phyloP scores from a whole-genome alignment of 2,113 vertebrate genomes.

The Chloropsis hardwickii region DNA sequence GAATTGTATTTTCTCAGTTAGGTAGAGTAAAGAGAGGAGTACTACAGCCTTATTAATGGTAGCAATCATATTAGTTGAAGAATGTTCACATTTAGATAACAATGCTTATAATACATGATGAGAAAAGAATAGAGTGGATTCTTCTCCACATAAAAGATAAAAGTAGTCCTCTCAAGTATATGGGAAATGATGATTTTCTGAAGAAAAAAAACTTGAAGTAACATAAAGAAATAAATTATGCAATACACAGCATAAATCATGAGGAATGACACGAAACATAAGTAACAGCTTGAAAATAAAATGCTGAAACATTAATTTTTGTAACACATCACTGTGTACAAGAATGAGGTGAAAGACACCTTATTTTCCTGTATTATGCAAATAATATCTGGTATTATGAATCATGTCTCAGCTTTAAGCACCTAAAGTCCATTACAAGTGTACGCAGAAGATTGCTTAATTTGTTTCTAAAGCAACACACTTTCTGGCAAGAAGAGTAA shows the following conservation, averaged over 20 bases:
- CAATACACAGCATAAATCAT: neutral
- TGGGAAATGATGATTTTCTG: accelerated
- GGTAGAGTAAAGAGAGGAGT: neutral
- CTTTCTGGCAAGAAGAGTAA: neutral
- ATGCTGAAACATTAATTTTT: neutral
- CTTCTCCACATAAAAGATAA: neutral
- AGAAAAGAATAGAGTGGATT: neutral
- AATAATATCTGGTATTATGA: neutral
- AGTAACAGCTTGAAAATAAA: neutral
- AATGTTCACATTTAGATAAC: neutral
- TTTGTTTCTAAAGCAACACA: neutral
- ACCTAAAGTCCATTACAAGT: neutral
- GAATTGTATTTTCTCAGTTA: neutral
- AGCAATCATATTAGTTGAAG: neutral
- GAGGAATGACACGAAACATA: neutral
- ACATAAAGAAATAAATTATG: neutral
- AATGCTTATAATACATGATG: neutral
- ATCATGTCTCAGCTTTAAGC: neutral
- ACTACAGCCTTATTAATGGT: neutral
- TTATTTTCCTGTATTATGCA: neutral
- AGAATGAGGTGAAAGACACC: neutral
- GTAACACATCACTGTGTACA: neutral
- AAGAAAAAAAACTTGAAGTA: neutral
- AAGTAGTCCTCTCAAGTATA: neutral
- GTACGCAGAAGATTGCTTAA: neutral